Evolutionary conservation across 2,888 invertebrate genomes (phyloP), one percentile per base, ranked within the genome.

Genomic region (Mimas tiliae): DNA sequence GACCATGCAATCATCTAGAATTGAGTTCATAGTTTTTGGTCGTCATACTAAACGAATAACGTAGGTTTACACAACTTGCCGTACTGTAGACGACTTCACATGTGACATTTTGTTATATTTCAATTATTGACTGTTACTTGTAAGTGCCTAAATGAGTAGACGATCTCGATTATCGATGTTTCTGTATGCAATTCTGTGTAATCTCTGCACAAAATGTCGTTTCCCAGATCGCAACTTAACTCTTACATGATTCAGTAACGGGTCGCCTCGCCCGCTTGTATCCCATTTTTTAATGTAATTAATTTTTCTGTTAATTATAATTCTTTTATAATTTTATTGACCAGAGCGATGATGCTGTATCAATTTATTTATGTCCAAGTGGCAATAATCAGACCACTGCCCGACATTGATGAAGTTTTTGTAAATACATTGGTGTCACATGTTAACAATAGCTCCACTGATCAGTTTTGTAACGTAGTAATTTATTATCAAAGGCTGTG

Each of bases 401-500:
- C 88, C 75, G 67, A 71, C 74, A 79, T 80, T 58, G 81, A 82
- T 76, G 73, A 83, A 82, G 82, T 84, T 89, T 79, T 89, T 93
- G 92, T 93, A 93, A 91, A 92, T 93, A 92, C 86, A 90, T 90
- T 84, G 50, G 86, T 89, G 86, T 88, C 84, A 81, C 85, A 80
- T 81, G 85, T 87, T 88, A 85, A 82, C 83, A 85, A 88, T 91
- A 90, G 87, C 86, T 88, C 88, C 90, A 89, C 89, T 89, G 87
- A 90, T 90, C 91, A 89, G 88, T 91, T 93, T 93, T 92, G 89
- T 88, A 86, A 82, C 88, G 90, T 92, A 92, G 90, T 91, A 87
- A 92, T 88, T 92, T 91, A 93, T 90, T 93, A 86, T 90, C 82
- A 84, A 93, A 88, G 93, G 93, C 93, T 93, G 92, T 93, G 93